These are phyloP conservation scores for Phylloscopus trochiloides DNA, from an alignment of 2,113 vertebrate genomes.

Conservation along the genomic window DNA sequence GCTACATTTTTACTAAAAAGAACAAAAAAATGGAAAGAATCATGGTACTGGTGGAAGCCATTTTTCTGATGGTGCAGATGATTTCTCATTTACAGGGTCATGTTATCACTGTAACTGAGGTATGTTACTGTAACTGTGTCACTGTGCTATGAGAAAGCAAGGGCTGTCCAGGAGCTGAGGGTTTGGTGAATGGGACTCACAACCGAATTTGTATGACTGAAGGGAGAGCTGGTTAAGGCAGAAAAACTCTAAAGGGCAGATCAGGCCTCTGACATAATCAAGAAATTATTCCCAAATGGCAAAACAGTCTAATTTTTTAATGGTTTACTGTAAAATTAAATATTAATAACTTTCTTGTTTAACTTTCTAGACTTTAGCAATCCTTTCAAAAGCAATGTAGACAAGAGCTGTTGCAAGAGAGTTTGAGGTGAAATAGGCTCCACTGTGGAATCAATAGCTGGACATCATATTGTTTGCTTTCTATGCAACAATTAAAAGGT, in stretches of 20 bases:
- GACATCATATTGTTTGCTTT: not conserved
- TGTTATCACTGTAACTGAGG: not conserved
- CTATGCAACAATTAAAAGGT: not conserved
- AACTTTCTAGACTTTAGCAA: not conserved
- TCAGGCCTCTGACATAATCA: not conserved
- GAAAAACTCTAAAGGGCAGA: not conserved
- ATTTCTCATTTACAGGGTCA: not conserved
- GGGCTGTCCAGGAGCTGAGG: not conserved
- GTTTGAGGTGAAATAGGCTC: not conserved
- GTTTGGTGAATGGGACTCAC: not conserved
- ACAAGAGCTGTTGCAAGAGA: not conserved
- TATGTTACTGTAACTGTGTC: too few species aligned
- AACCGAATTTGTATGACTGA: not conserved
- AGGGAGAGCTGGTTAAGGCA: not conserved
- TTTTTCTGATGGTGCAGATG: not conserved
- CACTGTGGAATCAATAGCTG: not conserved
- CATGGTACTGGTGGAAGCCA: accelerated
- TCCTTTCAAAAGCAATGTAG: not conserved
- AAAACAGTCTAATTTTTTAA: not conserved
- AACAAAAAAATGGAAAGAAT: not conserved
- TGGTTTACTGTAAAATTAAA: not conserved
- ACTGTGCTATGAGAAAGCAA: not conserved
- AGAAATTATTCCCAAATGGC: not conserved
- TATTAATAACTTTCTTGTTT: not conserved
- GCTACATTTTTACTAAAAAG: not conserved